A percentile compares a stretch with the other conserved stretches of the same genome.
phyloP scores from a whole-genome alignment of 2,888 invertebrate genomes.

The Eurytoma adleriae region DNA sequence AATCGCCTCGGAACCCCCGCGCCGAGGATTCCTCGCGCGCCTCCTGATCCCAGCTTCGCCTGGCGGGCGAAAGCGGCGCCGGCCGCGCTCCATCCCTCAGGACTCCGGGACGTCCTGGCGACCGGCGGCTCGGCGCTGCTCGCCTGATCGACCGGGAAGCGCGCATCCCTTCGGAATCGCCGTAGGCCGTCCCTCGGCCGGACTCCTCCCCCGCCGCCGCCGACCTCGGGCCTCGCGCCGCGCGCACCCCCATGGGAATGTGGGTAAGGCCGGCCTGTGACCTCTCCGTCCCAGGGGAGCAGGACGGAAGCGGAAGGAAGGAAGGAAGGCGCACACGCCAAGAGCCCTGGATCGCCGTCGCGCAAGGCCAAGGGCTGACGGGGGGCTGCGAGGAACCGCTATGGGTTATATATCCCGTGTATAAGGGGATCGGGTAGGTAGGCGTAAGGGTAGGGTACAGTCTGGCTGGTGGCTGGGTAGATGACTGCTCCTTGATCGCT shows the following conservation, averaged over 20 bases:
- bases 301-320: conserved; percentile 58
- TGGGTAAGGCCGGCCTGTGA: conserved; percentile 75
- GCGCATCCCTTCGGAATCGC: conserved; percentile 74
- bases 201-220: not conserved
- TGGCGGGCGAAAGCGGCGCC: too few species aligned
- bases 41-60: too few species aligned
- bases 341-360: conserved; percentile 1
- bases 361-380: not conserved
- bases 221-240: conserved; percentile 18
- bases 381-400: not conserved
- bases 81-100: not conserved
- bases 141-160: conserved; percentile 68
- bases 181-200: conserved; percentile 50
- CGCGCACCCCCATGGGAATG: conserved; percentile 71
- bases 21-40: too few species aligned
- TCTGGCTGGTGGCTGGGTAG: too few species aligned
- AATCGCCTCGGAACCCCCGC: too few species aligned
- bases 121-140: conserved; percentile 60
- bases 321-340: not conserved
- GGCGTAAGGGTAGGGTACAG: too few species aligned
- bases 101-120: conserved; percentile 4
- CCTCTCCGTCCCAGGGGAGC: conserved; percentile 75
- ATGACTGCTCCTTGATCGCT: too few species aligned
- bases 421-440: too few species aligned
- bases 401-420: too few species aligned